Evolutionary conservation across 2,797 vertebrate species (phyloP).

Genomic region (Onychomys torridus): DNA sequence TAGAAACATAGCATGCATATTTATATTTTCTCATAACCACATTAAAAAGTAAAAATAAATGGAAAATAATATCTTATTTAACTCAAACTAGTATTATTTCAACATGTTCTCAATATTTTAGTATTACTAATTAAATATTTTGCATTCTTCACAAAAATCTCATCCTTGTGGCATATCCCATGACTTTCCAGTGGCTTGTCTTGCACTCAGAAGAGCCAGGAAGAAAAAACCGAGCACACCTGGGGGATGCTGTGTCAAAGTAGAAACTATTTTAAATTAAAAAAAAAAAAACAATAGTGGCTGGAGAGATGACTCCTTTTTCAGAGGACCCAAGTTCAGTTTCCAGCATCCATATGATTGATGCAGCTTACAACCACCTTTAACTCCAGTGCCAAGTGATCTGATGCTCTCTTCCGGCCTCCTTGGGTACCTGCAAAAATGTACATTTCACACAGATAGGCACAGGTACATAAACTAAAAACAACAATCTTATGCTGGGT

Average conservation of each 20-base stretch:
- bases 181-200: background rate
- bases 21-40: background rate
- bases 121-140: background rate
- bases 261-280: constrained; percentile 23
- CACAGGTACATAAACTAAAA: background rate
- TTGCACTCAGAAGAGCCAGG: background rate
- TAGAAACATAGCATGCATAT: background rate
- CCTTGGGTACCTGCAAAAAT: background rate
- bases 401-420: background rate
- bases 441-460: background rate
- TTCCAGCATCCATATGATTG: background rate
- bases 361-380: background rate
- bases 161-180: background rate
- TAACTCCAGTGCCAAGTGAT: background rate
- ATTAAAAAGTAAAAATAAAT: constrained; percentile 21
- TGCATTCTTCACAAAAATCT: constrained; percentile 10
- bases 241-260: background rate
- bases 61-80: background rate
- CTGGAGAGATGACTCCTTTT: background rate
- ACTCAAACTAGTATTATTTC: background rate
- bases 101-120: background rate
- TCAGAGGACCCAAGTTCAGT: background rate
- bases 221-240: background rate
- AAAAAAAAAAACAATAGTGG: background rate
- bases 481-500: background rate